Evolutionary conservation across 2,797 vertebrate species (phyloP).

Genomic region (Danio jaintianensis): DNA sequence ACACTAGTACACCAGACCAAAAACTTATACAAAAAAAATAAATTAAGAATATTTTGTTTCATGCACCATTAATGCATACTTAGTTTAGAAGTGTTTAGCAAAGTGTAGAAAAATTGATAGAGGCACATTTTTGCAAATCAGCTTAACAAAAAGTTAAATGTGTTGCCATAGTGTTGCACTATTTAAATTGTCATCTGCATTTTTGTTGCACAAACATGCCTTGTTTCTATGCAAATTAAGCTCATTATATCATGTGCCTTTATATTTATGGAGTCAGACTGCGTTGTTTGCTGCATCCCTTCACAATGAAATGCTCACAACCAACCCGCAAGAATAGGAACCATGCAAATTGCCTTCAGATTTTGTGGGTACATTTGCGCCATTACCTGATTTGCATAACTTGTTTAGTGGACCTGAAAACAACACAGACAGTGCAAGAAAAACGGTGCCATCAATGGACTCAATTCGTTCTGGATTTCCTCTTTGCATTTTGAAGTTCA

Average conservation of each 20-base stretch:
- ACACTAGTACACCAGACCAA: too few relatives aligned
- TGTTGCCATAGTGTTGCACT: not conserved
- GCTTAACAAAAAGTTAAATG: conserved; percentile 2
- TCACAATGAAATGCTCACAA: not conserved
- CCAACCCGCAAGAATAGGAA: conserved; percentile 1
- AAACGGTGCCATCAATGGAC: conserved; percentile 11
- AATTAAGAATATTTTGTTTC: too few relatives aligned
- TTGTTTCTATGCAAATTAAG: conserved; percentile 35
- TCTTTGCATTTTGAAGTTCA: conserved; percentile 16
- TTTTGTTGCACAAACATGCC: not conserved
- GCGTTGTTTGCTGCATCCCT: conserved; percentile 1
- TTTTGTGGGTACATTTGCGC: conserved; percentile 8
- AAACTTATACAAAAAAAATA: too few relatives aligned
- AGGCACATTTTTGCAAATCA: not conserved
- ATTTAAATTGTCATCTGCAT: conserved; percentile 4
- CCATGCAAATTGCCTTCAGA: conserved; percentile 30
- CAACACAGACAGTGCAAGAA: conserved; percentile 7
- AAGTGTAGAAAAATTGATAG: too few relatives aligned
- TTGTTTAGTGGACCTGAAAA: not conserved
- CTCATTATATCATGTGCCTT: conserved; percentile 23
- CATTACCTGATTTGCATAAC: conserved; percentile 35
- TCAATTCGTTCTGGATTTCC: not conserved
- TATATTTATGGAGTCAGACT: conserved; percentile 25
- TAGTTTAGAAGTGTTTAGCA: too few relatives aligned
- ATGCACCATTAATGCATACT: too few relatives aligned